Percentiles rank a stretch among this genome's conserved stretches.
Evolutionary conservation across 2,113 vertebrate species (phyloP).

Genomic region (Bubo blakistoni): DNA sequence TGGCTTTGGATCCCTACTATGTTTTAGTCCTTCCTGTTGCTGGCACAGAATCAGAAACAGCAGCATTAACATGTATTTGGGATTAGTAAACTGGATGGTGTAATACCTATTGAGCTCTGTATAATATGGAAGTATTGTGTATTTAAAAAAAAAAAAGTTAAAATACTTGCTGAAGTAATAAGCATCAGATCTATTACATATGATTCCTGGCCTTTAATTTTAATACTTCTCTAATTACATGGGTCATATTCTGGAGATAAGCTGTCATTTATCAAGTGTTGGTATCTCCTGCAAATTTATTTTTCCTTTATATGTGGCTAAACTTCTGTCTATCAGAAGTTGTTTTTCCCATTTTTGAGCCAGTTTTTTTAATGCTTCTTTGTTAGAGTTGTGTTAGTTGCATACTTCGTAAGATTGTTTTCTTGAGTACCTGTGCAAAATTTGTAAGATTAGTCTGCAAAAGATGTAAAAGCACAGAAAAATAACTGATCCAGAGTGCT

Average conservation of each 20-base stretch:
- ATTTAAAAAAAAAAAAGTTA: background rate
- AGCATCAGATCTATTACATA: background rate
- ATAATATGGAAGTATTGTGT: background rate
- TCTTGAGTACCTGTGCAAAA: background rate
- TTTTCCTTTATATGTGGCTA: background rate
- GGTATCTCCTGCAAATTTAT: background rate
- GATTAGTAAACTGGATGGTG: background rate
- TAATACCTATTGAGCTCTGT: background rate
- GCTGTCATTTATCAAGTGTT: background rate
- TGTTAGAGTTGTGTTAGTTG: background rate
- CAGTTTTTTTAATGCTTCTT: background rate
- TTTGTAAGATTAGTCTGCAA: background rate
- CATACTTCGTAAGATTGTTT: background rate
- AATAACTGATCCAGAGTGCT: background rate
- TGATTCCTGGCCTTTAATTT: background rate
- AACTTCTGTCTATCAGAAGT: background rate
- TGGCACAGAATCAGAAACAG: background rate
- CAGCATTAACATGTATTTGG: background rate
- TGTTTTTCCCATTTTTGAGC: background rate
- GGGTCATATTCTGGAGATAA: background rate
- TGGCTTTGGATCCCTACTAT: background rate
- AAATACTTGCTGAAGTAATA: background rate
- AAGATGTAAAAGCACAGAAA: background rate
- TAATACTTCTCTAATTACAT: background rate
- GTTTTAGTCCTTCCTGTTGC: background rate